Conservation (phyloP, 2,113 vertebrate species). For the Prinia subflava region DNA sequence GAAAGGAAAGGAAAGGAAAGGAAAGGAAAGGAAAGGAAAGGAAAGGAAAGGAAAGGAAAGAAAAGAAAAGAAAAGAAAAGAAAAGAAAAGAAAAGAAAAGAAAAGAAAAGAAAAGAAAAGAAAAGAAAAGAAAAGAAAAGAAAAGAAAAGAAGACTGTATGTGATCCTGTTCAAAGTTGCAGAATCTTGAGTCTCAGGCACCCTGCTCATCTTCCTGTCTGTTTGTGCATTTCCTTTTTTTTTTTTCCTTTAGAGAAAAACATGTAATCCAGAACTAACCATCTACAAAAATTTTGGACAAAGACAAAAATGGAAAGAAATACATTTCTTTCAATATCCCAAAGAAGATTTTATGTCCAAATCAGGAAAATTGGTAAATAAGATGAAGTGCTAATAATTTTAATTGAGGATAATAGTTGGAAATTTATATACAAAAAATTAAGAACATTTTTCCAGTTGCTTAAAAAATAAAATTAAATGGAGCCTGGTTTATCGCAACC, state of each 20-base stretch:
- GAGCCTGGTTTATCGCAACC: neutral
- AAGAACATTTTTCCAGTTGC: neutral
- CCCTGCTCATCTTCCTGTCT: neutral
- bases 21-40: too few relatives aligned
- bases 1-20: too few relatives aligned
- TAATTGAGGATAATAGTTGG: neutral
- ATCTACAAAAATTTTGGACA: neutral
- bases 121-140: accelerated
- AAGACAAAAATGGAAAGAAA: neutral
- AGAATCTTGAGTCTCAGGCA: neutral
- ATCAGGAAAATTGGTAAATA: neutral
- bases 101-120: accelerated
- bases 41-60: too few relatives aligned
- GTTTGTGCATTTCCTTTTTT: neutral
- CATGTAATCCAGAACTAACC: neutral
- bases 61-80: too few relatives aligned
- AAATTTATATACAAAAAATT: neutral
- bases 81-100: too few relatives aligned
- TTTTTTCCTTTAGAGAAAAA: neutral
- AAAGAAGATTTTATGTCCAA: neutral
- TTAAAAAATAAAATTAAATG: neutral
- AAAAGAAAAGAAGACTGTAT: accelerated
- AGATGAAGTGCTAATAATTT: neutral
- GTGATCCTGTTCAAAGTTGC: neutral
- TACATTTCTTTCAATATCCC: neutral